Evolutionary conservation across 2,888 invertebrate genomes (phyloP), one percentile per base, ranked within the genome.

Genomic region (Ectemnius lituratus): DNA sequence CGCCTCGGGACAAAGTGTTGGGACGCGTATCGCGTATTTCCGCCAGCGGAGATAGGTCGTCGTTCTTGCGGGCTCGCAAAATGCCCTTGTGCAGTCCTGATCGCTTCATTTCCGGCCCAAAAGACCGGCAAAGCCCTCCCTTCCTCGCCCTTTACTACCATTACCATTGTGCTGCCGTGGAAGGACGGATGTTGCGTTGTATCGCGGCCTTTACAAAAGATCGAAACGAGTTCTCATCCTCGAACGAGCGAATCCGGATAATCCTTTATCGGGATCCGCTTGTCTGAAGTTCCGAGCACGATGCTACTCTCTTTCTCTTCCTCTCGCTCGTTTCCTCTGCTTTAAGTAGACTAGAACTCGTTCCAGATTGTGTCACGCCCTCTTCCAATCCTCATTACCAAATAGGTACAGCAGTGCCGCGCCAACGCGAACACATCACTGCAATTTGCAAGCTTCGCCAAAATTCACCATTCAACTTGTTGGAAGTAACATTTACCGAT

Each of bases 91-190:
- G 52, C 52, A 16, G n/a, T 52, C 52, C 52, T 52, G 79, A 81
- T 82, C 80, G 74, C 74, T 79, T 76, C 76, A 68, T 85, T 84
- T 84, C 85, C 85, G 79, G 68, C 60, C 49, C 67, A 75, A 79
- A 83, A 77, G 79, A 77, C 79, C 79, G 76, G 73, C 72, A 67
- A 56, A 27, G 58, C 64, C 46, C 47, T 70, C 60, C 66, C 66
- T 59, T 57, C 61, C 70, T 52, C 47, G 62, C 62, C 68, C 73
- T 69, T 78, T 70, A 71, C 75, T 59, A 14, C 45, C 72, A 69
- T 69, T 64, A 57, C 67, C 71, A 72, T 79, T 76, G 76, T 70
- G 72, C 75, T 82, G 80, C 79, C 82, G 76, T 2, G 68, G 69
- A 76, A 74, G 79, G 74, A 73, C 76, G 75, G 49, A 63, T 66